A percentile compares a stretch with the other conserved stretches of the same genome.
Conservation (phyloP, 2,113 vertebrate species). For the Chaetodon auriga region DNA sequence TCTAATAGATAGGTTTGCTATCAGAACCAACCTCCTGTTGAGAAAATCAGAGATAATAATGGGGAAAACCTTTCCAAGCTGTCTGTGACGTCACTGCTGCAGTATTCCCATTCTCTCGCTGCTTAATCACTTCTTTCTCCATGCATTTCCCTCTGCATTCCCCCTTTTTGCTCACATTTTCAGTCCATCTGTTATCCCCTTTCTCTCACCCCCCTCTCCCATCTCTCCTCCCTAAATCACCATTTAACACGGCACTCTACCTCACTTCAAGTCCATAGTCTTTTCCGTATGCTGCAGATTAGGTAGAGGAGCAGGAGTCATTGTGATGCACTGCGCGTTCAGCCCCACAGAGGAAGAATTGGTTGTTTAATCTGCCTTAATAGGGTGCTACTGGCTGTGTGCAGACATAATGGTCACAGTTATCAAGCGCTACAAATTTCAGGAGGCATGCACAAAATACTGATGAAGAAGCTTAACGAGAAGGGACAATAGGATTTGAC, state of each 20-base stretch:
- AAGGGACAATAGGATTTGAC: background rate
- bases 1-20: conserved; percentile 46
- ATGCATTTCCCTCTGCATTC: conserved; percentile 11
- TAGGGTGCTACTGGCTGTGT: conserved; percentile 29
- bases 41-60: conserved; percentile 48
- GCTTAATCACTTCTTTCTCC: background rate
- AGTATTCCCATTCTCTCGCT: conserved; percentile 33
- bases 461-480: background rate
- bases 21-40: conserved; percentile 49
- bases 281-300: conserved; percentile 41
- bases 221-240: conserved; percentile 2
- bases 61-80: conserved; percentile 58
- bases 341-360: conserved; percentile 36
- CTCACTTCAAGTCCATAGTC: conserved; percentile 25
- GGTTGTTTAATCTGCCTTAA: conserved; percentile 61
- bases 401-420: conserved; percentile 42
- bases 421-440: conserved; percentile 34
- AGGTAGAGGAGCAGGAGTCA: conserved; percentile 39
- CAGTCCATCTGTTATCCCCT: background rate
- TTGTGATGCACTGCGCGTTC: conserved; percentile 59
- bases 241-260: background rate
- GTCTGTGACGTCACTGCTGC: conserved; percentile 62
- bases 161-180: background rate
- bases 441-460: conserved; percentile 26
- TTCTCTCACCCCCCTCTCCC: background rate